Base-by-base conservation (phyloP, 2,797 vertebrate species). In the Anabacerthia variegaticeps region DNA sequence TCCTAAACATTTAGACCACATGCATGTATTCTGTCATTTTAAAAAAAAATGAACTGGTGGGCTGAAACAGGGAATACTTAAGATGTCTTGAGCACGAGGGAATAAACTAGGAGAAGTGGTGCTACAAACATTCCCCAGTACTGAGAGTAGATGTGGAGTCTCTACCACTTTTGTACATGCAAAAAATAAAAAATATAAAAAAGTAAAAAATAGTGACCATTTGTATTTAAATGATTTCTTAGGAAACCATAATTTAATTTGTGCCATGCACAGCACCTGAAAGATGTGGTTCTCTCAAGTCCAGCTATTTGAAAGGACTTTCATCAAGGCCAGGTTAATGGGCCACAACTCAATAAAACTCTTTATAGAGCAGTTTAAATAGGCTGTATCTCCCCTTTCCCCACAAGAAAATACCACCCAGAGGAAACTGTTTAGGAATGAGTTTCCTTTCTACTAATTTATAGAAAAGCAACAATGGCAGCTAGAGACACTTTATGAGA, bases 391-490 rank as follows among this genome's bases (percentile, higher is more conserved):
- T 85, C 79, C 80, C 67, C 69, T 77, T 90, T 74, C 75, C 39
- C 72, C 62, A 85, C 41, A 80, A 88, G 74, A 96, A 97, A 97
- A 96, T 86, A 69, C 92, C 75, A 68, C 72, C 75, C 85, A 96
- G 72, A 75, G 54, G 93, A 94, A 96, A 87, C 81, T 80, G 65
- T 95, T 96, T 63, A 94, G 76, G 79, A 96, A 88, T 17, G 56
- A 74, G 80, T 93, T 97, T 96, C 96, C 87, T 95, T 91, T 96
- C 81, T 88, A 62, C 61, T 41, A 36, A 59, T 96, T 96, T 95
- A 93, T 71, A 84, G 73, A 92, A 91, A 89, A 92, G 73, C 83
- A 95, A 67, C 69, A 94, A 87, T 44, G 28, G 83, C 68, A 95
- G 67, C 91, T 85, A 96, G 61, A 73, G 58, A 94, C 44, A 74